Evolutionary conservation across 2,797 vertebrate genomes (phyloP).

Genomic region (Accipiter superciliosus): DNA sequence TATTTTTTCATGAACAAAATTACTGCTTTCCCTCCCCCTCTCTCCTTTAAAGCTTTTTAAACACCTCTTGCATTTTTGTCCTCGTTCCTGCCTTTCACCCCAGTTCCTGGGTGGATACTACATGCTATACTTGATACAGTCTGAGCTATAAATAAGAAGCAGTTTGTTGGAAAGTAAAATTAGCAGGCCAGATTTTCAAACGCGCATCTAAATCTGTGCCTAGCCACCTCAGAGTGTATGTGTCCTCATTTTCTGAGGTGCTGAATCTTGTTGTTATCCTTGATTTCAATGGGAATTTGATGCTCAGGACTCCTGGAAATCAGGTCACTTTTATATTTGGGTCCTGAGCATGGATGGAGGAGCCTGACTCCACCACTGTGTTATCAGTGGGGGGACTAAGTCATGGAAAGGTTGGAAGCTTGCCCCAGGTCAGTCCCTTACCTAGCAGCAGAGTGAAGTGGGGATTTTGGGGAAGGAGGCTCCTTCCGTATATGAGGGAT

Average conservation of each 20-base stretch:
- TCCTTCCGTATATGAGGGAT: fast-evolving
- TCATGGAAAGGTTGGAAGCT: background rate
- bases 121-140: conserved; percentile 37
- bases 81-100: conserved; percentile 62
- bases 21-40: background rate
- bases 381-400: background rate
- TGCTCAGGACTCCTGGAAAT: conserved; percentile 22
- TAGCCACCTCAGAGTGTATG: conserved; percentile 9
- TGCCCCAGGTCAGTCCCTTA: background rate
- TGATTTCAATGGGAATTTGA: conserved; percentile 34
- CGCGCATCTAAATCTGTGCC: background rate
- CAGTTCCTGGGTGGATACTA: conserved; percentile 57
- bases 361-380: background rate
- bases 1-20: background rate
- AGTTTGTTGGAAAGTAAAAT: conserved; percentile 59
- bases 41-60: background rate
- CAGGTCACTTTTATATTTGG: conserved; percentile 19
- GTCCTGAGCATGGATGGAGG: background rate
- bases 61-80: conserved; percentile 40
- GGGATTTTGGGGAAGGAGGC: background rate
- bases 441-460: background rate
- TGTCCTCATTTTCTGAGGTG: conserved; percentile 39
- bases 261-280: conserved; percentile 39
- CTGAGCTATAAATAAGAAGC: conserved; percentile 61
- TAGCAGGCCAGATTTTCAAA: conserved; percentile 54